These are phyloP conservation scores for Philereme transversata DNA, from an alignment of 2,888 invertebrate genomes.

Conservation along the genomic window DNA sequence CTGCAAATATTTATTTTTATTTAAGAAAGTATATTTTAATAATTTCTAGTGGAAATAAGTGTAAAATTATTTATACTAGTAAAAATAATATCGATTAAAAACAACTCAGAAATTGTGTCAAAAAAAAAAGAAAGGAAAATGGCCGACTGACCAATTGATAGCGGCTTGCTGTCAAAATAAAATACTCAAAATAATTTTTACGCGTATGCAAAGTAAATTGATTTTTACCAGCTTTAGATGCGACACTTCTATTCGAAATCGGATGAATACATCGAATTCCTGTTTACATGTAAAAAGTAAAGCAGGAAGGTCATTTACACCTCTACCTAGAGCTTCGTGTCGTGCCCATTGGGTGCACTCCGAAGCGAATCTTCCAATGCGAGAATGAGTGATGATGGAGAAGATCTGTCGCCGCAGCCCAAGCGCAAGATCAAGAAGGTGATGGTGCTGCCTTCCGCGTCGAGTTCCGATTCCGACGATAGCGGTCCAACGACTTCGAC, in stretches of 20 bases:
- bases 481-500: conserved; percentile 64
- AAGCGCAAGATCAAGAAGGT: conserved; percentile 69
- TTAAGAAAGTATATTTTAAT: too few species aligned
- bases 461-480: conserved; percentile 76
- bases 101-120: too few species aligned
- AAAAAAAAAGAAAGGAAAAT: conserved; percentile 63
- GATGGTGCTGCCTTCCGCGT: conserved; percentile 63
- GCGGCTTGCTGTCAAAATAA: conserved; percentile 84
- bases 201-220: conserved; percentile 54
- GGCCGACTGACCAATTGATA: conserved; percentile 74
- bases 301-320: conserved; percentile 75
- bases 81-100: too few species aligned
- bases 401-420: conserved; percentile 64
- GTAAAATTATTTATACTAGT: too few species aligned
- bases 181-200: conserved; percentile 68
- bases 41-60: too few species aligned
- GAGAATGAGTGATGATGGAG: conserved; percentile 75
- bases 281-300: conserved; percentile 51
- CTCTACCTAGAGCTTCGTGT: conserved; percentile 73
- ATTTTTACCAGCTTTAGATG: conserved; percentile 48
- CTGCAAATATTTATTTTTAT: too few species aligned
- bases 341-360: conserved; percentile 57
- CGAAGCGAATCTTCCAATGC: conserved; percentile 51
- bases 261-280: conserved; percentile 57
- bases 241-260: conserved; percentile 50